Base-by-base conservation (phyloP, 2,113 vertebrate genomes). In the Ptilorrhoa leucosticta region DNA sequence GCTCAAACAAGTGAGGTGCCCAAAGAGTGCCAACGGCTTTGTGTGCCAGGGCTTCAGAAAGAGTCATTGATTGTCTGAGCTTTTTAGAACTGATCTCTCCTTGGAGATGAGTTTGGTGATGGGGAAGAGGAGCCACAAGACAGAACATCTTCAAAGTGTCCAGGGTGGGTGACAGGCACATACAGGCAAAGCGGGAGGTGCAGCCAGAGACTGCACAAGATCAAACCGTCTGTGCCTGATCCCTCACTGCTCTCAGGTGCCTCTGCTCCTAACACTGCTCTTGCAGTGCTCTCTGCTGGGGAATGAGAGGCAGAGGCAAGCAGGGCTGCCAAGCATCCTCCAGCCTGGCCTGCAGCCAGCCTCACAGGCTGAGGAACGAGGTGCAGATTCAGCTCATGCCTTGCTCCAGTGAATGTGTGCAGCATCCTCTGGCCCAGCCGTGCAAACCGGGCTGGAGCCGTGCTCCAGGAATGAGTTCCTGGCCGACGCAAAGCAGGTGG, bases 271-370 rank as follows among this genome's bases (percentile, higher is more conserved):
- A 70, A 27, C 27, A 5, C 8, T 31, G 95, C 80, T 96, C 90
- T 50, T 57, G 45, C 40, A 92, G 83, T 87, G 95, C 96, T 77
- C 96, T 83, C 96, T 96, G 96, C 90, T 91, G 96, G 96, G 76
- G 7, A 82, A 4, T 0, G 39, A 6, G 79, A 20, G 77, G 44
- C 3, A 64, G 20, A 65, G 57, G 12, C 72, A 7, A 20, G 66
- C 57, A 12, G 4, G 22, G 58, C 73, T 63, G 70, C 42, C 50
- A 3, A 44, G 9, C 6, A 10, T 7, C 58, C 76, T 53, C 26
- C 4, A 45, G 22, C 39, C 50, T 9, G 21, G 27, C 11, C 26
- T 28, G 28, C 4, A 37, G 37, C 10, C 28, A 33, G 2, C 21
- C 7, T 20, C 33, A 2, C 44, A 44, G 35, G 37, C 50, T 61